Evolutionary conservation across 2,797 vertebrate genomes (phyloP).

Genomic region (Kryptolebias ocellatus): DNA sequence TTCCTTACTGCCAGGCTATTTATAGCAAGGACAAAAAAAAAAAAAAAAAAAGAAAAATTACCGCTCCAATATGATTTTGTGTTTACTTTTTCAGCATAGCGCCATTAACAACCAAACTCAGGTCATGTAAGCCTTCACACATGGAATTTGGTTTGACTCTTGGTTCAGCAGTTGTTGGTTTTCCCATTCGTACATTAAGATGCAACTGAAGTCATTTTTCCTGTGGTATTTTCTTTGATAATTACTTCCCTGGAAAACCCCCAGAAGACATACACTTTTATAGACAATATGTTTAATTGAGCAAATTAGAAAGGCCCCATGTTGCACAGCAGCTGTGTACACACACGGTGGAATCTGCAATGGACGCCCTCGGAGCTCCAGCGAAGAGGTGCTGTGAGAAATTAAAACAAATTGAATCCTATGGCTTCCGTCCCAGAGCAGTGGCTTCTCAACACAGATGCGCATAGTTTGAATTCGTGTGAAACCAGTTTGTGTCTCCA

Average conservation of each 20-base stretch:
- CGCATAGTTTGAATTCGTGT: conserved; percentile 64
- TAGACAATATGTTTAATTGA: conserved; percentile 84
- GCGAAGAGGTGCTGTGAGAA: conserved; percentile 65
- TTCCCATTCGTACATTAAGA: conserved; percentile 58
- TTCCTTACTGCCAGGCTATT: conserved; percentile 28
- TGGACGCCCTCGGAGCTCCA: conserved; percentile 71
- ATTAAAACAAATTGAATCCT: conserved; percentile 58
- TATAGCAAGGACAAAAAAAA: conserved; percentile 33
- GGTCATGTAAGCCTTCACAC: conserved; percentile 48
- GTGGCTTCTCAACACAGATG: conserved; percentile 72
- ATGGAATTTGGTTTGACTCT: conserved; percentile 54
- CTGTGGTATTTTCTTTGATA: conserved; percentile 76
- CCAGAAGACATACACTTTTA: conserved; percentile 78
- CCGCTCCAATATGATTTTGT: conserved; percentile 9
- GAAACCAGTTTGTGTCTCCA: conserved; percentile 54
- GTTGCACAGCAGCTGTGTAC: conserved; percentile 85
- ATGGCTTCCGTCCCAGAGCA: conserved; percentile 62
- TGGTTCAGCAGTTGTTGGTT: conserved; percentile 42
- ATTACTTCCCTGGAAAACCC: conserved; percentile 82
- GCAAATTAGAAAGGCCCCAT: conserved; percentile 79
- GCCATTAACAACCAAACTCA: conserved; percentile 44
- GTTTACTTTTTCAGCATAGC: conserved; percentile 41
- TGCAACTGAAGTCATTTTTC: conserved; percentile 68
- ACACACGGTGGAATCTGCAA: conserved; percentile 79
- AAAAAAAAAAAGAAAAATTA: conserved; percentile 24